phyloP scores from a whole-genome alignment of 2,113 vertebrate species.

The Pica pica region DNA sequence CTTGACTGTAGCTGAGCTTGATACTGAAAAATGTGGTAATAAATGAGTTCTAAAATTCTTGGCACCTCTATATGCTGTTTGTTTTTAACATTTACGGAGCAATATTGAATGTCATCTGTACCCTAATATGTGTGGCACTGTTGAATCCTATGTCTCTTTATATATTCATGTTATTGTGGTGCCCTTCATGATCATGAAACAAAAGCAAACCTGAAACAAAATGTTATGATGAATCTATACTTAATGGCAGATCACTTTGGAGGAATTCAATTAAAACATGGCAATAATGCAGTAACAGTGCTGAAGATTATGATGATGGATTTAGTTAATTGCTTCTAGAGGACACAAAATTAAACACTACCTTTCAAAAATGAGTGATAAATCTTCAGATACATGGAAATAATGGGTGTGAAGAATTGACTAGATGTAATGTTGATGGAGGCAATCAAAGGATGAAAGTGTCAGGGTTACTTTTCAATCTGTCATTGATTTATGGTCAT shows the following conservation, averaged over 20 bases:
- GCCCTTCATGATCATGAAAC: neutral
- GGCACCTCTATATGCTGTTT: neutral
- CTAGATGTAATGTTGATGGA: constrained; percentile 21
- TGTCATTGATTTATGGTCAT: neutral
- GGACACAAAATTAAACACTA: constrained; percentile 19
- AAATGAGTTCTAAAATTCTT: neutral
- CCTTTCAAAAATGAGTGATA: constrained; percentile 44
- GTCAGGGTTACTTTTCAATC: constrained; percentile 20
- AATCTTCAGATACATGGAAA: neutral
- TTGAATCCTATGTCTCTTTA: neutral
- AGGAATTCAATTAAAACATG: neutral
- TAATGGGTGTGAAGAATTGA: constrained; percentile 3
- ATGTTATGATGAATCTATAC: neutral
- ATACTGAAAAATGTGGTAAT: neutral
- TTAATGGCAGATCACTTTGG: neutral
- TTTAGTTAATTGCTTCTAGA: constrained; percentile 44
- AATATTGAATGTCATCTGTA: neutral
- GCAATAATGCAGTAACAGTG: neutral
- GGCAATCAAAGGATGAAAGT: constrained; percentile 1
- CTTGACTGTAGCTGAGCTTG: neutral
- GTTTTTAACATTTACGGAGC: neutral
- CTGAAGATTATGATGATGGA: constrained; percentile 7
- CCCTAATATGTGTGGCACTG: neutral
- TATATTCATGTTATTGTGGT: neutral
- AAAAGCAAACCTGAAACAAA: neutral